Evolutionary conservation across 2,113 vertebrate species (phyloP).

Genomic region (Salvator merianae): DNA sequence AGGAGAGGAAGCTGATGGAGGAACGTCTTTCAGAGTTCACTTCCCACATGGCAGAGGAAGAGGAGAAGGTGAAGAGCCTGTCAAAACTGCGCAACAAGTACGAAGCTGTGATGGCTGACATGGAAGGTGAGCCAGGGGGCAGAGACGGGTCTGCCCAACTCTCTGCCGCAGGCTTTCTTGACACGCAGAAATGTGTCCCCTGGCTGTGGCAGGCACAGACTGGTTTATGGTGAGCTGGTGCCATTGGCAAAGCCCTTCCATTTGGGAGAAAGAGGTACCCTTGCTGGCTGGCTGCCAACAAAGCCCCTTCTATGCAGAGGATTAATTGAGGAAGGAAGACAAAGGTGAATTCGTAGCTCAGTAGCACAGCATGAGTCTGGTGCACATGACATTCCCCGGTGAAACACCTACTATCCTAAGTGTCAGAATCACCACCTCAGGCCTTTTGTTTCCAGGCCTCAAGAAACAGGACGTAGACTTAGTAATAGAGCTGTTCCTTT

Average conservation of each 20-base stretch:
- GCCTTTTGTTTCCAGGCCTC: too few relatives aligned
- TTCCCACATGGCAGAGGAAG: conserved; percentile 86
- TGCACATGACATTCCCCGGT: neutral
- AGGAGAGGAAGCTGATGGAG: conserved; percentile 88
- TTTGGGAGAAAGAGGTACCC: neutral
- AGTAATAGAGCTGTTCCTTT: too few relatives aligned
- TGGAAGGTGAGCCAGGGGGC: conserved; percentile 79
- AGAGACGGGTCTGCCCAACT: neutral
- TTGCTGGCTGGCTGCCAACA: neutral
- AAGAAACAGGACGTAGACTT: too few relatives aligned
- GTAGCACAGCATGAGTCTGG: too few relatives aligned
- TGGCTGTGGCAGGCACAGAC: too few relatives aligned
- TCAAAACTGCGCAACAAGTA: conserved; percentile 90
- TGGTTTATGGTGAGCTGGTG: neutral
- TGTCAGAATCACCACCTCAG: too few relatives aligned
- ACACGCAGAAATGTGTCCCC: neutral
- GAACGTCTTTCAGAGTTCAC: conserved; percentile 86
- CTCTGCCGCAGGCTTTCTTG: neutral
- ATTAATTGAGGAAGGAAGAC: neutral
- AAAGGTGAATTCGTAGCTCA: neutral
- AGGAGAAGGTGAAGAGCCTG: conserved; percentile 90
- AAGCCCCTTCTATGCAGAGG: too few relatives aligned
- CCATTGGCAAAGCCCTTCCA: neutral
- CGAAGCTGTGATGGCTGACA: conserved; percentile 85
- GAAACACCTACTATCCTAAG: too few relatives aligned